Evolutionary conservation across 2,797 vertebrate genomes (phyloP).

Genomic region (Mallotus villosus): DNA sequence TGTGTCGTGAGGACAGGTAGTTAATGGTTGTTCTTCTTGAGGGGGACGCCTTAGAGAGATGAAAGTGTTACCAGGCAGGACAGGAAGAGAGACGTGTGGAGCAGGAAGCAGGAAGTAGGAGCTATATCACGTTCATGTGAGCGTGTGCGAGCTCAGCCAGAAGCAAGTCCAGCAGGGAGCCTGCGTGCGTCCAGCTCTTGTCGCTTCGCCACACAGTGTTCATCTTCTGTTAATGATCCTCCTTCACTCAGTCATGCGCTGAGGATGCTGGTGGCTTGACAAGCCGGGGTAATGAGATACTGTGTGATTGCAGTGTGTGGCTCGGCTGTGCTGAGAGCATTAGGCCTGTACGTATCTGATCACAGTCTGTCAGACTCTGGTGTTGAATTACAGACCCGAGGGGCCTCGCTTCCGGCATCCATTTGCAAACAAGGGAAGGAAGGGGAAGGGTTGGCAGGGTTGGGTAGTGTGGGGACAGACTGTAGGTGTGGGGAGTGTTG

Average conservation of each 20-base stretch:
- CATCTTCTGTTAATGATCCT: neutral
- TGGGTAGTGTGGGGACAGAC: too few species aligned
- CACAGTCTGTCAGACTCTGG: constrained; percentile 71
- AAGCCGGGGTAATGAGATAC: constrained; percentile 56
- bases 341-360: constrained; percentile 78
- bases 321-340: constrained; percentile 64
- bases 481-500: too few species aligned
- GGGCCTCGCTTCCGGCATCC: constrained; percentile 71
- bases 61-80: constrained; percentile 54
- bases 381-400: constrained; percentile 74
- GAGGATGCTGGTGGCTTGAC: constrained; percentile 35
- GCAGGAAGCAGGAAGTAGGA: neutral
- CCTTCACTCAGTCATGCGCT: constrained; percentile 13
- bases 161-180: too few species aligned
- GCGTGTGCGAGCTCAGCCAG: too few species aligned
- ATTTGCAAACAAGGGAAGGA: constrained; percentile 58
- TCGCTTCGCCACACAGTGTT: constrained; percentile 8
- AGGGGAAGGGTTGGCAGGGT: too few species aligned
- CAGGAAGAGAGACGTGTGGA: neutral
- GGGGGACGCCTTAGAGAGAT: constrained; percentile 51
- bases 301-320: constrained; percentile 49
- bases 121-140: too few species aligned
- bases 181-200: too few species aligned
- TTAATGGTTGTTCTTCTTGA: constrained; percentile 28
- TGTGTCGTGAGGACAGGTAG: neutral